Evolutionary conservation across 2,888 invertebrate species (phyloP).

Genomic region (Scrobipalpa costella): DNA sequence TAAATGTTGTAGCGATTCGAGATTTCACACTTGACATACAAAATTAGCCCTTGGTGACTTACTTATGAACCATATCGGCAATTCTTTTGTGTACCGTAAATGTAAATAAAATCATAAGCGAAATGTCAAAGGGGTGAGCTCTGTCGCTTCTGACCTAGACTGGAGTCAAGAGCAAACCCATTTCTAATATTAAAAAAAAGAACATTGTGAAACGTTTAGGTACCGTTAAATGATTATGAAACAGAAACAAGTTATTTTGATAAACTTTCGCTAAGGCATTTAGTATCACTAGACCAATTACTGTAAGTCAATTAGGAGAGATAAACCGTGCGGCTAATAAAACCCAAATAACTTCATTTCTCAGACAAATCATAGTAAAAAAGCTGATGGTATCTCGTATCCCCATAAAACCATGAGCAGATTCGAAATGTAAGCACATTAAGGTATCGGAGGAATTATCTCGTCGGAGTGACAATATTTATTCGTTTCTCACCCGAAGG

Average conservation of each 20-base stretch:
- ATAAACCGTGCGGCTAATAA: slow-evolving; percentile 19
- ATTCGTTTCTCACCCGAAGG: slow-evolving; percentile 75
- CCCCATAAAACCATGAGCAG: slow-evolving; percentile 80
- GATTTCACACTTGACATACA: slow-evolving; percentile 42
- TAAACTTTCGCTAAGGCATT: not conserved
- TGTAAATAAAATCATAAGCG: slow-evolving; percentile 17
- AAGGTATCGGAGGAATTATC: slow-evolving; percentile 78
- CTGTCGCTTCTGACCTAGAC: too few relatives aligned
- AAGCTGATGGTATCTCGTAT: slow-evolving; percentile 63
- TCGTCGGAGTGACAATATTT: slow-evolving; percentile 77
- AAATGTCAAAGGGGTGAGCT: not conserved
- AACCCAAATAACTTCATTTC: slow-evolving; percentile 32
- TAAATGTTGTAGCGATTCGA: slow-evolving; percentile 45
- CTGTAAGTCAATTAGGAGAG: slow-evolving; percentile 20
- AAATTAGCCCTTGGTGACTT: slow-evolving; percentile 40
- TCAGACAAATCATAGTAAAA: slow-evolving; percentile 32
- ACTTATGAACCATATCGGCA: slow-evolving; percentile 39
- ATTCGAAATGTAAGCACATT: slow-evolving; percentile 81
- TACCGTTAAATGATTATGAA: too few relatives aligned
- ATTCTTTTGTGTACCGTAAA: slow-evolving; percentile 34
- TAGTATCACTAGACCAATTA: slow-evolving; percentile 16
- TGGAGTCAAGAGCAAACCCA: too few relatives aligned
- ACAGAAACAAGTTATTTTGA: not conserved
- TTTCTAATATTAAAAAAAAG: too few relatives aligned
- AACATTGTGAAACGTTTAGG: too few relatives aligned